Evolutionary conservation across 2,113 vertebrate genomes (phyloP), one percentile per base, ranked within the genome.

Genomic region (Stigmatopora argus): DNA sequence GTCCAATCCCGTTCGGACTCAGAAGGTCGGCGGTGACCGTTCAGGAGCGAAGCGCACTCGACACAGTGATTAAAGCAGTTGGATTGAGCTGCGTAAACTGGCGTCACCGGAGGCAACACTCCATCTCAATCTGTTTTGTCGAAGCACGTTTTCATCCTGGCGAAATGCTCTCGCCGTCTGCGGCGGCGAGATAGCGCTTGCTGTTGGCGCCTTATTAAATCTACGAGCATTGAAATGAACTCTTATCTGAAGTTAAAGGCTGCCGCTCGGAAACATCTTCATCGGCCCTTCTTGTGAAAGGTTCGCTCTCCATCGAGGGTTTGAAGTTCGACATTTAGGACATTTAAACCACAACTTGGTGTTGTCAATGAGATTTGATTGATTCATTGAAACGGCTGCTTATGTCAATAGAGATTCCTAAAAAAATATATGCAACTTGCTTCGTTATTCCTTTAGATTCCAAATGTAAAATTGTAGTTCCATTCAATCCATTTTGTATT

Each of bases 171-270:
- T 48, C 46, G 17, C 23, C 3, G 13, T 17, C 45, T 66, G 57
- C 44, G 7, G 19, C 2, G 14, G 18, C n/a, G 41, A 78, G 21
- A 72, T 34, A 34, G 34, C 55, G 65, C 34, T 55, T 10, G n/a
- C 56, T 46, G n/a, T 11, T 47, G 47, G 15, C 60, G 66, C 31
- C 70, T 71, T 71, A 21, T 59, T 58, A 73, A 70, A 75, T 70
- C 26, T 41, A 47, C 55, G n/a, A 23, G 59, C 67, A 51, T 63
- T 64, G 49, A 59, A 72, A 64, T 59, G 55, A 55, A 48, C 53
- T 35, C 23, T 56, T 18, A 38, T 12, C 34, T 59, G 8, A 38
- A n/a, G 57, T 38, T 3, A 44, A 60, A 21, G 35, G 19, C 57
- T 12, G 11, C 34, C 35, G 31, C 4, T 38, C 4, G 1, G 5